A percentile compares a stretch with the other conserved stretches of the same genome.
These are phyloP conservation scores for Hydrophis major DNA, from an alignment of 2,797 vertebrate genomes.

Conservation along the genomic window DNA sequence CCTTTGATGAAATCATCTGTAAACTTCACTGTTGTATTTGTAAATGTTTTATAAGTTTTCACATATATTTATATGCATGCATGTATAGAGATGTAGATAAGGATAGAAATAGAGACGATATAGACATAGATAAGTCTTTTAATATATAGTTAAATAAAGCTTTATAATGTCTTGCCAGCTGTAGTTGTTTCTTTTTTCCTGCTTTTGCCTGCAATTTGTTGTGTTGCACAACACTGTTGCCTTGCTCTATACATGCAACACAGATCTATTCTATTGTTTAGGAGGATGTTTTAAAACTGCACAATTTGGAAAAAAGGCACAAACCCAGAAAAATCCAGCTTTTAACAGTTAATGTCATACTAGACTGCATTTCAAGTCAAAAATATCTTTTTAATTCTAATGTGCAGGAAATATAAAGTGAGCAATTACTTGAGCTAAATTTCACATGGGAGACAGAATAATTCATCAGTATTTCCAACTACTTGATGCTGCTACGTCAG, in stretches of 20 bases:
- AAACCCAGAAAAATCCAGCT: background rate
- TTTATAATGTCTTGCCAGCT: background rate
- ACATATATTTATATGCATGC: conserved; percentile 42
- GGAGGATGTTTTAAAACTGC: background rate
- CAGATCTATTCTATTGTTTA: background rate
- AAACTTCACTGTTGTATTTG: conserved; percentile 37
- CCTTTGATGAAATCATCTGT: conserved; percentile 45
- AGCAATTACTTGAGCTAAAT: conserved; percentile 9
- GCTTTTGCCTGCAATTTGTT: background rate
- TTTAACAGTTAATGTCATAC: background rate
- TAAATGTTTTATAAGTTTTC: conserved; percentile 25
- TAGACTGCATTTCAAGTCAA: background rate
- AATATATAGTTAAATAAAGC: background rate
- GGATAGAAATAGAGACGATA: background rate
- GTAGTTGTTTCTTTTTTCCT: background rate
- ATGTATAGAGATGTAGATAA: conserved; percentile 6
- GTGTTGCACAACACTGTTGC: background rate
- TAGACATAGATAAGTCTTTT: background rate
- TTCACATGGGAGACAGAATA: background rate
- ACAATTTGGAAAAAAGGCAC: background rate
- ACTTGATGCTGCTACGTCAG: background rate
- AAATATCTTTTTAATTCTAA: conserved; percentile 7
- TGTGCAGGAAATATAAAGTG: background rate
- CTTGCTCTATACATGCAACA: background rate
- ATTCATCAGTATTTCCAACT: background rate